A percentile compares a stretch with the other conserved stretches of the same genome.
Conservation (phyloP, 2,113 vertebrate species). For the Dasyprocta punctata region DNA sequence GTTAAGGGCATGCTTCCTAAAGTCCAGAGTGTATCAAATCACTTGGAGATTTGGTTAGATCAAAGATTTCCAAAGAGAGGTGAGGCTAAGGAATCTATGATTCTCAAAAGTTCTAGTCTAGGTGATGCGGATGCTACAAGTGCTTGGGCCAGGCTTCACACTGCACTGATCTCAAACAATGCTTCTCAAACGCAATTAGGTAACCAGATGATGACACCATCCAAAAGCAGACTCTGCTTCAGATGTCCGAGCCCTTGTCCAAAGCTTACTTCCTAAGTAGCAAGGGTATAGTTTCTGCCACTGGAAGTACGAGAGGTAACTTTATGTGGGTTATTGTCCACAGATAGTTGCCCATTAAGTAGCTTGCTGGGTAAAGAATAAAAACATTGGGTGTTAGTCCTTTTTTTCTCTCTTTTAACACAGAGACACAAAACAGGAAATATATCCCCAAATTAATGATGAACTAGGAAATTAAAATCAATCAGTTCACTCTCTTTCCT, state of each 20-base stretch:
- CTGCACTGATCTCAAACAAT: background rate
- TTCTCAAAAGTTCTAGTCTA: background rate
- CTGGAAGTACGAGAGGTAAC: fast-evolving
- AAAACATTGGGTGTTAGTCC: background rate
- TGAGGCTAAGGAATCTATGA: background rate
- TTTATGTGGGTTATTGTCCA: background rate
- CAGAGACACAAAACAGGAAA: background rate
- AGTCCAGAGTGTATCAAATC: background rate
- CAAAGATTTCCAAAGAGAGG: background rate
- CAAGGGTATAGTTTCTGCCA: too few species aligned
- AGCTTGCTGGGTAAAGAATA: background rate
- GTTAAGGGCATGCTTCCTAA: background rate
- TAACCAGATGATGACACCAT: fast-evolving
- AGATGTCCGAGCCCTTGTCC: background rate
- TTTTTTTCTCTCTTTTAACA: background rate
- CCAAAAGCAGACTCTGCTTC: background rate
- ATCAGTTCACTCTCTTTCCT: background rate
- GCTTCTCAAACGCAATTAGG: background rate
- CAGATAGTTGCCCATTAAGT: background rate
- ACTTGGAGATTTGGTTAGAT: background rate
- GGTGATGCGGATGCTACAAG: background rate
- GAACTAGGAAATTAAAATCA: background rate
- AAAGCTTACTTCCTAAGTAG: background rate
- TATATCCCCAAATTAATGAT: background rate
- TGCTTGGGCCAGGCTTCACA: fast-evolving